Evolutionary conservation across 1,140 invertebrate genomes (phyloP), one percentile per base, ranked within the genome.

Genomic region (Aphis gossypii): DNA sequence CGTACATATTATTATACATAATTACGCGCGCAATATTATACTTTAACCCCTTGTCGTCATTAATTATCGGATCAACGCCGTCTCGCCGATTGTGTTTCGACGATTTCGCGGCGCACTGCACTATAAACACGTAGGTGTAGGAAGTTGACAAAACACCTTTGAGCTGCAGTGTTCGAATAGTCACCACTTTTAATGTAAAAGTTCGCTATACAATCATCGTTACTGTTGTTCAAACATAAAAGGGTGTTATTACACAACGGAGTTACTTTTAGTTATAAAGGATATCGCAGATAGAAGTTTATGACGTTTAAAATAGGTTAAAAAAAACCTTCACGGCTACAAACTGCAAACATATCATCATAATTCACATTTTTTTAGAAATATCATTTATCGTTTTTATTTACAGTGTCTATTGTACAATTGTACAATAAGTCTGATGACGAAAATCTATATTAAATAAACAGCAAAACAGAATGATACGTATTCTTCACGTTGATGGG

Each of bases 11-110:
- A 76, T 76, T n/a, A 5, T 68, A n/a, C 30, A 76, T n/a, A 76
- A 76, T 76, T 76, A 76, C 60, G 60, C 30, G 60, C 11, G n/a
- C 60, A 76, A 76, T 76, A 76, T 76, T 76, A 76, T 76, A 76
- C 60, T 76, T n/a, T 76, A n/a, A 76, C 30, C 60, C 60, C 60
- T 76, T 76, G 60, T 76, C 60, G 60, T 76, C 60, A 76, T 76
- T 76, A 76, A 76, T 76, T 76, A 76, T 76, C 60, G 60, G 60
- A 76, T 76, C 60, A n/a, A 76, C 60, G 30, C 60, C 60, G 60
- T 68, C 60, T 68, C 60, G 60, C 60, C 60, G n/a, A 76, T 76
- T 76, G 60, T 76, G 60, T 76, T 76, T 20, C 60, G 30, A 76
- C n/a, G 60, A 76, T 76, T 76, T 76, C 60, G 56, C 56, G 56